These are phyloP conservation scores for Loripinus fragilis DNA, from an alignment of 2,888 invertebrate species.

Conservation along the genomic window DNA sequence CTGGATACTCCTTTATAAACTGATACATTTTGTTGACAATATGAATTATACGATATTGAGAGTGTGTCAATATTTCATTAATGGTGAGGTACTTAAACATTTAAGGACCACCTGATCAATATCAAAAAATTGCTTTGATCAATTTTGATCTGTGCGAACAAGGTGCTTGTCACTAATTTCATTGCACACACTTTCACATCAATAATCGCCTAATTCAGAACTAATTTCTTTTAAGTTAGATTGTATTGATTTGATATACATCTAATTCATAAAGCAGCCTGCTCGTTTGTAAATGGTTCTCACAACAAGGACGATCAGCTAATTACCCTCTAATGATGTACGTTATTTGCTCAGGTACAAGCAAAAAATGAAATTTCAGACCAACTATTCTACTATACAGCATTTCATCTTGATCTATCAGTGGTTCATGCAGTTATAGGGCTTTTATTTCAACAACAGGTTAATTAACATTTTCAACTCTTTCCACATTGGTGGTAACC, in stretches of 20 bases:
- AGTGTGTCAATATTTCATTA: slow-evolving; percentile 15
- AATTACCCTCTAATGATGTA: no score
- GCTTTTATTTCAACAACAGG: no score
- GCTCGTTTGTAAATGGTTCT: no score
- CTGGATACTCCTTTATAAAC: neutral
- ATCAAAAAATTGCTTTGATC: neutral
- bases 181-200: slow-evolving; percentile 5
- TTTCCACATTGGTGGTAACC: no score
- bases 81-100: neutral
- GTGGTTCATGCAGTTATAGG: no score
- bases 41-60: neutral
- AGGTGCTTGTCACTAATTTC: slow-evolving; percentile 12
- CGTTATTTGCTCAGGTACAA: no score
- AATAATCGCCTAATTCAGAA: neutral
- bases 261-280: slow-evolving; percentile 13
- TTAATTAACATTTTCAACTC: no score
- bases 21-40: neutral
- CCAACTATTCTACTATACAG: no score
- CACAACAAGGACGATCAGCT: no score
- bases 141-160: neutral
- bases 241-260: neutral
- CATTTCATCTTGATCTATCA: no score
- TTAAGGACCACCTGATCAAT: neutral
- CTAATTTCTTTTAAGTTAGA: neutral
- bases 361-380: no score